Conservation (phyloP, 2,797 vertebrate genomes). For the Hydrocynus forskahlii region DNA sequence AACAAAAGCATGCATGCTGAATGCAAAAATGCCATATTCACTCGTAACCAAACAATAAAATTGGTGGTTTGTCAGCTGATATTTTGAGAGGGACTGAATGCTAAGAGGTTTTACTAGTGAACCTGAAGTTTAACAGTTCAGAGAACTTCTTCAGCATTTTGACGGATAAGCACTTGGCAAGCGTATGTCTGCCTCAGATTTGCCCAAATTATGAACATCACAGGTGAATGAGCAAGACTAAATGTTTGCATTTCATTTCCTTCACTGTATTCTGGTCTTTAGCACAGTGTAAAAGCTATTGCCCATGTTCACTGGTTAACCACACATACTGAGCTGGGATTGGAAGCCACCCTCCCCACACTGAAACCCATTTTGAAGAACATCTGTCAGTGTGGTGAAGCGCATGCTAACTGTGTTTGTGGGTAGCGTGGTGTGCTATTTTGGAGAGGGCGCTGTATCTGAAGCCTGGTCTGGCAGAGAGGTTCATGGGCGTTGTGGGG, state of each 20-base stretch:
- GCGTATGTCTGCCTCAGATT: neutral
- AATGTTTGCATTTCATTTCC: conserved; percentile 12
- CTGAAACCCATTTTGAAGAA: conserved; percentile 57
- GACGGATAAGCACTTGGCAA: neutral
- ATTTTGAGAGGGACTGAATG: too few species aligned
- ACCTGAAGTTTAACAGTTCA: neutral
- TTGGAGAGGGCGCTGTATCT: conserved; percentile 52
- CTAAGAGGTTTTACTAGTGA: too few species aligned
- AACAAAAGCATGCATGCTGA: conserved; percentile 6
- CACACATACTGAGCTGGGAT: conserved; percentile 47
- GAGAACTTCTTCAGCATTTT: neutral
- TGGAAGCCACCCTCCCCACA: conserved; percentile 53
- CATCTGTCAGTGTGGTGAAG: conserved; percentile 62
- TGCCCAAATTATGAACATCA: conserved; percentile 6
- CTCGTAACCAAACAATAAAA: too few species aligned
- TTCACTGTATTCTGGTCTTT: conserved; percentile 12
- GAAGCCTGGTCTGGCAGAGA: conserved; percentile 46
- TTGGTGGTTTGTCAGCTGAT: too few species aligned
- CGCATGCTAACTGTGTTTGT: conserved; percentile 58
- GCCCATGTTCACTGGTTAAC: conserved; percentile 46
- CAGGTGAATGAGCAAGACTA: conserved; percentile 13
- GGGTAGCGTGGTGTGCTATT: conserved; percentile 68
- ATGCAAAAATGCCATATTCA: neutral
- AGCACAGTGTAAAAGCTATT: conserved; percentile 40
- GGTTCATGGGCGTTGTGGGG: conserved; percentile 27